These are phyloP conservation scores for Apamea monoglypha DNA, from an alignment of 2,888 invertebrate genomes.

Conservation along the genomic window DNA sequence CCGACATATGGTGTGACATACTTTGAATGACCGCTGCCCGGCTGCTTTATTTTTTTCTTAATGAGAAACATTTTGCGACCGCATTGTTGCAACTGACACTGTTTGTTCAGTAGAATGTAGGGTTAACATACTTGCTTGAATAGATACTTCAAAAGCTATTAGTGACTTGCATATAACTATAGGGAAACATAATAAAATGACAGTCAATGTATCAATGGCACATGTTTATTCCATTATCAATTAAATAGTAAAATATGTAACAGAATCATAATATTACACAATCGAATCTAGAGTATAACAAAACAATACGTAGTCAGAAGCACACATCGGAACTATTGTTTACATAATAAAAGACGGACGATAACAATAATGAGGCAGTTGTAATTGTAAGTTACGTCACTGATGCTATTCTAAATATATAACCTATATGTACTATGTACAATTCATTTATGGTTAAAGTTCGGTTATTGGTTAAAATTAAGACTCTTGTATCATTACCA, in stretches of 20 bases:
- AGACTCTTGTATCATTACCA: too few species aligned
- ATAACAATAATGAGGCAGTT: constrained; percentile 37
- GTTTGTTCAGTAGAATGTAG: constrained; percentile 66
- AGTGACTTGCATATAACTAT: constrained; percentile 4
- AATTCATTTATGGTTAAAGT: not conserved
- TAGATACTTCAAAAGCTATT: constrained; percentile 20
- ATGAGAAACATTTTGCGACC: constrained; percentile 63
- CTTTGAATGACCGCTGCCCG: constrained; percentile 81
- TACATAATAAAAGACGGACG: constrained; percentile 34
- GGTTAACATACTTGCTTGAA: constrained; percentile 22
- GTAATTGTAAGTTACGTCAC: constrained; percentile 12
- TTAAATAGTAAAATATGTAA: not conserved
- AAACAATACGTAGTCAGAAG: constrained; percentile 28
- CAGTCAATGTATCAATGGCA: not conserved
- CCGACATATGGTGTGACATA: constrained; percentile 86
- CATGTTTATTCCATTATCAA: constrained; percentile 13
- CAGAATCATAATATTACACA: constrained; percentile 11
- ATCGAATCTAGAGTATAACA: constrained; percentile 24
- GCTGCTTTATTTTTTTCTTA: constrained; percentile 77
- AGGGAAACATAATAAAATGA: not conserved
- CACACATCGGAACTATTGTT: constrained; percentile 30
- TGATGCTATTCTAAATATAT: constrained; percentile 1
- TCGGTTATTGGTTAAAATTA: too few species aligned
- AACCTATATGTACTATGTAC: not conserved
- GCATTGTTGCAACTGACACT: constrained; percentile 75